Percentiles rank a stretch among this genome's conserved stretches.
phyloP scores from a whole-genome alignment of 2,888 invertebrate species.

The Eristalis intricaria region DNA sequence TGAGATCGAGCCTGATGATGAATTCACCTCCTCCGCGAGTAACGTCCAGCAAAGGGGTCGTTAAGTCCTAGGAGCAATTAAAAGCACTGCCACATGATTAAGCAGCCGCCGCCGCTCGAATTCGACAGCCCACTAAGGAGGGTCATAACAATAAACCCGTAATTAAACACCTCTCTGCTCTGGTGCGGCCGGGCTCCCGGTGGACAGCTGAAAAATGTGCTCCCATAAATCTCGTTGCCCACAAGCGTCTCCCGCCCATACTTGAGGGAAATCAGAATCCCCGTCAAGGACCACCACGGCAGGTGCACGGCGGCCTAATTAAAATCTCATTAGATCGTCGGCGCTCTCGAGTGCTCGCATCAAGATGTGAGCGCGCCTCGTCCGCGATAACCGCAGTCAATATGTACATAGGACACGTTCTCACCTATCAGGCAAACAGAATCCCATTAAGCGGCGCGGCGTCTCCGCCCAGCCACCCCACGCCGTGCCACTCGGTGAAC shows the following conservation, averaged over 20 bases:
- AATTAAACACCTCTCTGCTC: conserved; percentile 44
- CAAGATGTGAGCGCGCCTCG: conserved; percentile 15
- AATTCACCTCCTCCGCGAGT: neutral
- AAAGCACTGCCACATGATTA: conserved; percentile 25
- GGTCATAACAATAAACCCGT: conserved; percentile 28
- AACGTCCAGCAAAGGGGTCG: neutral
- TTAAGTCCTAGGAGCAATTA: conserved; percentile 36
- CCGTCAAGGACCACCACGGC: conserved; percentile 2
- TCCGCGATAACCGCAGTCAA: conserved; percentile 25
- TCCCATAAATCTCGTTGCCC: conserved; percentile 24
- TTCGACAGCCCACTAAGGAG: conserved; percentile 33
- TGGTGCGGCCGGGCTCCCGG: neutral
- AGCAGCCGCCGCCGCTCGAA: conserved; percentile 19
- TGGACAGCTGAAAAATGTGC: conserved; percentile 4
- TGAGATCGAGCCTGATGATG: neutral
- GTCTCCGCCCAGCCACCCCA: neutral
- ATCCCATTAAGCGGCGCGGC: conserved; percentile 17
- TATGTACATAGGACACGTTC: conserved; percentile 9
- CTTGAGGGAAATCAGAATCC: neutral
- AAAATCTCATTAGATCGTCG: conserved; percentile 42
- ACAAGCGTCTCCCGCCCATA: neutral
- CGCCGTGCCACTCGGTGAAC: too few species aligned
- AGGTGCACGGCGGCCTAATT: conserved; percentile 9
- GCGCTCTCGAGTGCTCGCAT: conserved; percentile 21
- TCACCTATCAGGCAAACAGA: conserved; percentile 48